Conservation (phyloP, 2,888 invertebrate species). For the Latrodectus elegans region DNA sequence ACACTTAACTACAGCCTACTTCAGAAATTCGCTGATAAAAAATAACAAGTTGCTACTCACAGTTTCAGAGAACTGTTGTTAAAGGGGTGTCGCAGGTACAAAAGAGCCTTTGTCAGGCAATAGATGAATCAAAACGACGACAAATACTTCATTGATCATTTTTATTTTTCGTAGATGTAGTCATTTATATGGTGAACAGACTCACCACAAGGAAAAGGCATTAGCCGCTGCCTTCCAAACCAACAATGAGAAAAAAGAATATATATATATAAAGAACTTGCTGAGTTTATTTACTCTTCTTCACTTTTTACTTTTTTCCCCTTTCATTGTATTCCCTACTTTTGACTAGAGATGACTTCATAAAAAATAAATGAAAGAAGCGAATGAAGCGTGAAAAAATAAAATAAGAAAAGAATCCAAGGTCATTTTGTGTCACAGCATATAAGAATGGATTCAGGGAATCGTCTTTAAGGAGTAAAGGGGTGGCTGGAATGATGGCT, state of each 20-base stretch:
- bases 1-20: too few species aligned
- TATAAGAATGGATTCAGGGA: constrained; percentile 31
- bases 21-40: too few species aligned
- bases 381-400: not conserved
- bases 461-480: constrained; percentile 49
- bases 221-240: not conserved
- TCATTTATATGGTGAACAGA: not conserved
- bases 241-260: not conserved
- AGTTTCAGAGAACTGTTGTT: not conserved
- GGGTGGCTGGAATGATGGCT: constrained; percentile 35
- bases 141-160: not conserved
- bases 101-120: not conserved
- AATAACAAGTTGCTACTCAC: too few species aligned
- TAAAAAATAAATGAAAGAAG: constrained; percentile 32
- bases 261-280: not conserved
- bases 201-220: not conserved
- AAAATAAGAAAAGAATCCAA: constrained; percentile 24
- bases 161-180: not conserved
- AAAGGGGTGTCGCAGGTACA: not conserved
- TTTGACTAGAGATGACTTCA: constrained; percentile 46
- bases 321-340: constrained; percentile 1
- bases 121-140: not conserved
- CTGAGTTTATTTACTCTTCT: constrained; percentile 17
- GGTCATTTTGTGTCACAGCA: constrained; percentile 47
- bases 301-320: constrained; percentile 9